These are phyloP conservation scores for Remorina albescens DNA, from an alignment of 2,797 vertebrate species.

Conservation along the genomic window DNA sequence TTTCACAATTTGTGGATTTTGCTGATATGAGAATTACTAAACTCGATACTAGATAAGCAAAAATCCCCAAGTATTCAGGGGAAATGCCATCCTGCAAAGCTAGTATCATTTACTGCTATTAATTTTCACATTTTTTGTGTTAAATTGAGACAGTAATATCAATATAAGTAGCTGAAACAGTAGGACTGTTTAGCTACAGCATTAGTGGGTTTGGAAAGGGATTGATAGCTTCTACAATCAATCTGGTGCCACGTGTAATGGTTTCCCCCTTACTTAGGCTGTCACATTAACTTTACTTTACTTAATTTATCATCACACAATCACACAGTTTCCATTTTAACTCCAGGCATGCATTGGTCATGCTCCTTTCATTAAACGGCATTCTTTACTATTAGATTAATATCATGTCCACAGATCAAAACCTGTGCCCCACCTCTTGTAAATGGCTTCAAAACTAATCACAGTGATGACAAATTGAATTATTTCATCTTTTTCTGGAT, in stretches of 20 bases:
- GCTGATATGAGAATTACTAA: no score
- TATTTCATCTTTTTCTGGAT: background rate
- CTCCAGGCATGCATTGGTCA: constrained; percentile 45
- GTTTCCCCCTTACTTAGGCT: constrained; percentile 22
- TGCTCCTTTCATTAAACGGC: constrained; percentile 47
- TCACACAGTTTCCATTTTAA: constrained; percentile 27
- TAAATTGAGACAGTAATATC: no score
- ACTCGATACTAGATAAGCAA: no score
- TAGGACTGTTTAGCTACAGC: background rate
- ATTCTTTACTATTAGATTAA: constrained; percentile 57
- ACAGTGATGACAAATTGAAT: constrained; percentile 30
- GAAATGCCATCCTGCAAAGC: no score
- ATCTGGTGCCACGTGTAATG: constrained; percentile 39
- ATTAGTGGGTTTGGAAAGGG: background rate
- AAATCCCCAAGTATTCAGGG: no score
- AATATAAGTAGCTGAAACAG: background rate
- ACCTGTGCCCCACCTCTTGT: background rate
- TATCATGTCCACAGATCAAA: constrained; percentile 36
- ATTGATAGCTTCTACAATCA: constrained; percentile 13
- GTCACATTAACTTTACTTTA: constrained; percentile 50
- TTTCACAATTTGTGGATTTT: no score
- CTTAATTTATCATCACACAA: constrained; percentile 41
- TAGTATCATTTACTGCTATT: background rate
- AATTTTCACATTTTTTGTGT: background rate
- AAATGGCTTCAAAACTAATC: constrained; percentile 16